Percentiles rank a stretch among this genome's conserved stretches.
phyloP scores from a whole-genome alignment of 2,113 vertebrate species.

The Calyptomena viridis region DNA sequence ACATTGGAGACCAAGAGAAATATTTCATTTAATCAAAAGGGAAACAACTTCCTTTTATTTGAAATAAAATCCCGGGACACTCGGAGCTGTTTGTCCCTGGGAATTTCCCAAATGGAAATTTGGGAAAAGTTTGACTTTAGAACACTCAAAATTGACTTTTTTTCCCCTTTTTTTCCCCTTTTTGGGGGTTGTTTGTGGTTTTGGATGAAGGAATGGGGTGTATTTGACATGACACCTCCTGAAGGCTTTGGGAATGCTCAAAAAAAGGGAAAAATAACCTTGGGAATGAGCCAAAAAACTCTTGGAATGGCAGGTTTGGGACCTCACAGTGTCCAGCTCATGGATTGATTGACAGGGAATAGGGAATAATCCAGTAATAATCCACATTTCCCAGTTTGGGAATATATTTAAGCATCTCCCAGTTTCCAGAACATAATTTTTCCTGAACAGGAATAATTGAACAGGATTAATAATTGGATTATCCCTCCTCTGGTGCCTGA shows the following conservation, averaged over 20 bases:
- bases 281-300: slow-evolving; percentile 38
- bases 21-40: neutral
- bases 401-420: neutral
- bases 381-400: neutral
- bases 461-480: no score
- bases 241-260: slow-evolving; percentile 45
- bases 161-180: rapidly evolving
- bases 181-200: slow-evolving; percentile 39
- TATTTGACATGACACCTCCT: slow-evolving; percentile 44
- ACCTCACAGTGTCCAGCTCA: neutral
- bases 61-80: neutral
- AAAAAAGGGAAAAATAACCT: neutral
- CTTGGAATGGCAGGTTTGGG: neutral
- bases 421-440: neutral
- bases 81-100: neutral
- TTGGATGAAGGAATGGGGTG: neutral
- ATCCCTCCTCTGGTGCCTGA: neutral
- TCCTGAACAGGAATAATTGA: neutral
- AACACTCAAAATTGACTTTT: neutral
- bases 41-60: neutral
- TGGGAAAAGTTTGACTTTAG: neutral
- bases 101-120: neutral
- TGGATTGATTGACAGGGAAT: neutral
- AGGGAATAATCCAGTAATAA: neutral
- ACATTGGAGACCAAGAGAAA: neutral